Conservation (phyloP, 1,140 invertebrate species). For the Sarcophaga bullata region DNA sequence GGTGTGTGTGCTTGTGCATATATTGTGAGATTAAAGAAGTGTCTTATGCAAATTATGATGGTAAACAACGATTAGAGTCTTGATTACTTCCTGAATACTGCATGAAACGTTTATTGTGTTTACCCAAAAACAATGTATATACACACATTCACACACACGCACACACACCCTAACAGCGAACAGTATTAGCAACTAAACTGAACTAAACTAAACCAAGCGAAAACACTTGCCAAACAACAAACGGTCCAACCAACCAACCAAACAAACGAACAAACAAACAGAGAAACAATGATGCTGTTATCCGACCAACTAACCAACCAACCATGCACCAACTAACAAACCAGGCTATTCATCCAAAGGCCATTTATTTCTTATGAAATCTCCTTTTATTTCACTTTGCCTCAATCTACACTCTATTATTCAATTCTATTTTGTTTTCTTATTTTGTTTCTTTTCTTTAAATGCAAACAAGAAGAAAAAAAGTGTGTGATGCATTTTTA, state of each 20-base stretch:
- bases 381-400: not conserved
- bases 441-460: not conserved
- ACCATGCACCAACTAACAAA: not conserved
- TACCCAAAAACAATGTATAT: slow-evolving; percentile 42
- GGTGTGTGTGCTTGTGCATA: too few species aligned
- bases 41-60: slow-evolving; percentile 59
- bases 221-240: slow-evolving; percentile 11
- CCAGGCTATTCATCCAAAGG: slow-evolving; percentile 11
- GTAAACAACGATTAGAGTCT: slow-evolving; percentile 65
- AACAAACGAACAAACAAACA: not conserved
- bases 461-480: slow-evolving; percentile 27
- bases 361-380: not conserved
- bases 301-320: not conserved
- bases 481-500: not conserved
- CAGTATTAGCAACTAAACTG: not conserved
- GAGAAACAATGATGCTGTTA: not conserved
- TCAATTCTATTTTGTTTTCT: not conserved
- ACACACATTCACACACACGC: slow-evolving; percentile 10
- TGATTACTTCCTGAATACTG: slow-evolving; percentile 60
- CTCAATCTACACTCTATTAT: not conserved
- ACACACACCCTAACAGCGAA: not conserved
- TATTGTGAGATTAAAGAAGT: slow-evolving; percentile 26
- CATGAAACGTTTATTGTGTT: slow-evolving; percentile 46
- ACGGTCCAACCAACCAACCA: slow-evolving; percentile 12
- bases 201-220: slow-evolving; percentile 8